These are phyloP conservation scores for Drosophila arawakana DNA, from an alignment of 1,140 invertebrate genomes.

Conservation along the genomic window DNA sequence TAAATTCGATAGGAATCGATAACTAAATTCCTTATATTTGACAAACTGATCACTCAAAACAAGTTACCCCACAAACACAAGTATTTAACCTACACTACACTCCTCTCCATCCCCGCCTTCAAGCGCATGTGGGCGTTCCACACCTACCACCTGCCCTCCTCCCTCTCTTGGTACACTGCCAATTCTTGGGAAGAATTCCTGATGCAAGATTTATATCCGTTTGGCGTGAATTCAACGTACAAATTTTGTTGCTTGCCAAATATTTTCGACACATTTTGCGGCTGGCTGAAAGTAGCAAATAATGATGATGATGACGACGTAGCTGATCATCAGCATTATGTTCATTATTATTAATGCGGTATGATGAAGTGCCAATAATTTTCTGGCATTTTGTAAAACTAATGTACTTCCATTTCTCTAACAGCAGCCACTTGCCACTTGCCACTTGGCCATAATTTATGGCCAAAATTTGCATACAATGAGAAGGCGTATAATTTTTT, in stretches of 20 bases:
- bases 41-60: constrained; percentile 6
- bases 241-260: constrained; percentile 43
- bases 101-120: too few species aligned
- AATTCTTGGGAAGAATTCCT: constrained; percentile 27
- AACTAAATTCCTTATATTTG: neutral
- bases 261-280: constrained; percentile 41
- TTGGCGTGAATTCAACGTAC: constrained; percentile 30
- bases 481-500: neutral
- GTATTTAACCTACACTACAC: neutral
- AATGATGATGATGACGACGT: constrained; percentile 15
- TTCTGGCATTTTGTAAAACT: constrained; percentile 37
- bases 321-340: constrained; percentile 3
- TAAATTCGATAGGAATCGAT: neutral
- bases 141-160: constrained; percentile 6
- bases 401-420: constrained; percentile 22
- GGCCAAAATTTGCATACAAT: neutral
- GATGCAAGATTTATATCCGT: constrained; percentile 27
- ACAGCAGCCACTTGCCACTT: neutral
- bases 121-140: constrained; percentile 10
- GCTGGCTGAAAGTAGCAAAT: constrained; percentile 12
- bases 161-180: constrained; percentile 50
- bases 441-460: constrained; percentile 28
- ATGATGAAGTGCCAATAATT: constrained; percentile 52
- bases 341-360: constrained; percentile 6
- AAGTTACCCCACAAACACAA: neutral